Evolutionary conservation across 2,113 vertebrate species (phyloP).

Genomic region (Emydura subglobosa): DNA sequence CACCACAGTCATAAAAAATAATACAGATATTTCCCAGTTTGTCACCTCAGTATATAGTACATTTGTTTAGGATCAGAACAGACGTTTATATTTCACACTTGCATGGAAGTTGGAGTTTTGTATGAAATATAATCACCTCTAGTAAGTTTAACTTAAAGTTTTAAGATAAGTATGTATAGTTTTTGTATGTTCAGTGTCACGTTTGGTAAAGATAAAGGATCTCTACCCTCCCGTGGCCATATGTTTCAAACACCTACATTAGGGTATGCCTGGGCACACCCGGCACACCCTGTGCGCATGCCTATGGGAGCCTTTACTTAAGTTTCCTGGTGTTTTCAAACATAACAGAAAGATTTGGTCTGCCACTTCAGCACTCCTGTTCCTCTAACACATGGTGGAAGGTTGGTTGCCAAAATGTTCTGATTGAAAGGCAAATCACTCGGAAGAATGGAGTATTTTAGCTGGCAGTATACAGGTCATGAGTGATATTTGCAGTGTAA

Average conservation of each 20-base stretch:
- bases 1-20: not conserved
- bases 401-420: accelerated
- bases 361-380: not conserved
- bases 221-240: too few relatives aligned
- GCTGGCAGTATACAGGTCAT: not conserved
- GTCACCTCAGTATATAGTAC: too few relatives aligned
- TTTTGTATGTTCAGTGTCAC: not conserved
- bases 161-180: accelerated
- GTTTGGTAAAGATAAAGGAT: not conserved
- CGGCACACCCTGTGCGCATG: too few relatives aligned
- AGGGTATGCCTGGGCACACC: too few relatives aligned
- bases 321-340: not conserved
- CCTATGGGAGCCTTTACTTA: not conserved
- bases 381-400: not conserved
- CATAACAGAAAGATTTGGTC: not conserved
- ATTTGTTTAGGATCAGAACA: not conserved
- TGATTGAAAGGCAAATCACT: not conserved
- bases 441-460: not conserved
- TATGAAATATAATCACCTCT: not conserved
- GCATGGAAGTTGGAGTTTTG: not conserved
- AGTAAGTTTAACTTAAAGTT: not conserved
- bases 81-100: not conserved
- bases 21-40: not conserved
- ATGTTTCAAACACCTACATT: too few relatives aligned
- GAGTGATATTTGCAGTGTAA: not conserved